Evolutionary conservation across 2,888 invertebrate species (phyloP), one percentile per base, ranked within the genome.

Genomic region (Tetragonisca angustula): DNA sequence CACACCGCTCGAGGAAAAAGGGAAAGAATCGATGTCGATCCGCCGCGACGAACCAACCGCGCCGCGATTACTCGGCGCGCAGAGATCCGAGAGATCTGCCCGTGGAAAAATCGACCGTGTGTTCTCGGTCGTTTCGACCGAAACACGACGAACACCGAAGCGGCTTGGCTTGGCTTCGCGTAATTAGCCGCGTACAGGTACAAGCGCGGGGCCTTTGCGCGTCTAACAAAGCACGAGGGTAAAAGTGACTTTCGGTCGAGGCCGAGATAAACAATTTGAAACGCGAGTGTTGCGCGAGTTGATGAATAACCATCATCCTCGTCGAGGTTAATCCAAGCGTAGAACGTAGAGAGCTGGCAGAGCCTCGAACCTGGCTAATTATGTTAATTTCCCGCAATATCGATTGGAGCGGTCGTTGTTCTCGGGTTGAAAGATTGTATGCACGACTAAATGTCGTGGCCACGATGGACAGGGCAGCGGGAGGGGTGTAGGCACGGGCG

Each of bases 311-410:
- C 43, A 43, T 43, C 43, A 4, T 15, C 0, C n/a, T 2, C 0
- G 15, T 59, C 27, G 27, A 19, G 19, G 6, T 9, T 1, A 9
- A 27, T 61, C 27, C 4, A 19, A 61, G 17, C 27, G 61, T 27
- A n/a, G n/a, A 19, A 6, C 11, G 56, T 21, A 21, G n/a, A 27
- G 17, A 59, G 67, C 50, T 3, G 4, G 21, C n/a, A 54, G 27
- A 2, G 49, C 21, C 61, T 75, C 43, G 71, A 43, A 43, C 36
- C 17, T 13, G 24, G 15, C 80, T 82, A 87, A 87, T 87, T 82
- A 81, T 76, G 76, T 83, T 81, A 81, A 89, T 87, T 84, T 79
- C 62, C 70, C 74, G 78, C 68, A 21, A 79, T 87, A 89, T 89
- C 88, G 88, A 88, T 85, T 59, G 65, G 19, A 15, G 73, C 67